Evolutionary conservation across 2,113 vertebrate species (phyloP).

Genomic region (Pluvialis apricaria): DNA sequence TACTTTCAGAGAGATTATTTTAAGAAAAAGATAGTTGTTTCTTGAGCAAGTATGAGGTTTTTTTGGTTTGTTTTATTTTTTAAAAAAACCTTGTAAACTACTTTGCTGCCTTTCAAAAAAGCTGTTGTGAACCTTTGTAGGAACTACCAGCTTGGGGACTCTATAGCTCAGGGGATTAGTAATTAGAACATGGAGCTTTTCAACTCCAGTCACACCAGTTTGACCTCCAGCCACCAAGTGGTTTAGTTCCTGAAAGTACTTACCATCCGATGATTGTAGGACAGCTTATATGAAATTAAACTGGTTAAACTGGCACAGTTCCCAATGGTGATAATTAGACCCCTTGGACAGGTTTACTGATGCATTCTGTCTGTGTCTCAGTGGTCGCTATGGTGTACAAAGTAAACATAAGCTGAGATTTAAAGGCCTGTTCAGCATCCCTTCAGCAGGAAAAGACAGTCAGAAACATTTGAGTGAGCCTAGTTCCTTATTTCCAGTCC

Average conservation of each 20-base stretch:
- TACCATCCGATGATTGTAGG: neutral
- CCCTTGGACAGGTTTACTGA: neutral
- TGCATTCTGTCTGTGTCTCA: neutral
- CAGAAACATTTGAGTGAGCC: neutral
- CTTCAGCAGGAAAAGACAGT: neutral
- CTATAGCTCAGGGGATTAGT: slow-evolving; percentile 51
- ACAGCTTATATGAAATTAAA: neutral
- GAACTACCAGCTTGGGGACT: slow-evolving; percentile 32
- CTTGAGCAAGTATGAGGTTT: slow-evolving; percentile 5
- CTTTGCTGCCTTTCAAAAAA: slow-evolving; percentile 61
- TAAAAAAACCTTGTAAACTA: neutral
- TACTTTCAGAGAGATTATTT: slow-evolving; percentile 73
- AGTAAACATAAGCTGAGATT: neutral
- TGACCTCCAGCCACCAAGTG: neutral
- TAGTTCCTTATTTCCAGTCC: neutral
- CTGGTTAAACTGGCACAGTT: neutral
- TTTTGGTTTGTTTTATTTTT: neutral
- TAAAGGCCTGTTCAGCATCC: neutral
- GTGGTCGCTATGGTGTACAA: neutral
- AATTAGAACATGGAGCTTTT: slow-evolving; percentile 17
- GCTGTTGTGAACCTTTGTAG: slow-evolving; percentile 10
- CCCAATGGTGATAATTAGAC: neutral
- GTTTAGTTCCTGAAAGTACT: neutral
- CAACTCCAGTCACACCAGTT: neutral
- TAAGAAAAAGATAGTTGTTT: slow-evolving; percentile 59